Conservation (phyloP, 1,140 invertebrate genomes). For the Microplitis demolitor region DNA sequence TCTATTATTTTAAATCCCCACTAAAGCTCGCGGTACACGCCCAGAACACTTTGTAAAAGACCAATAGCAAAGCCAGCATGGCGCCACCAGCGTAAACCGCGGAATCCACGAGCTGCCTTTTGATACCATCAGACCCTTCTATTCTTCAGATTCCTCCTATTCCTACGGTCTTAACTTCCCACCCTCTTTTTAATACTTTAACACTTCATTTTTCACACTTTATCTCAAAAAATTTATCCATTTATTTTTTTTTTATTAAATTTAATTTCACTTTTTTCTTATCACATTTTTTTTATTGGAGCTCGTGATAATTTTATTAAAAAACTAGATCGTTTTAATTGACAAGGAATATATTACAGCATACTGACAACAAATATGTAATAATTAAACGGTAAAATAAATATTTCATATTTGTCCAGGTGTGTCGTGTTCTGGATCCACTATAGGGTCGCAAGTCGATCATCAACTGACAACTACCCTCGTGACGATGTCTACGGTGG, state of each 20-base stretch:
- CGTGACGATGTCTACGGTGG: too few species aligned
- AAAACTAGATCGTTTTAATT: too few species aligned
- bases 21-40: constrained; percentile 30
- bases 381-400: too few species aligned
- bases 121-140: constrained; percentile 46
- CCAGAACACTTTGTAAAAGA: constrained; percentile 29
- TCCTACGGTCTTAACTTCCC: constrained; percentile 9
- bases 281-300: too few species aligned
- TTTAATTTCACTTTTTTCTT: not conserved
- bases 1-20: not conserved
- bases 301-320: too few species aligned
- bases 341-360: too few species aligned
- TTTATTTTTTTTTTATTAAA: not conserved
- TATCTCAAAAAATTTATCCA: not conserved
- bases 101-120: constrained; percentile 27
- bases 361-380: too few species aligned
- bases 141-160: constrained; percentile 28
- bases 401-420: too few species aligned
- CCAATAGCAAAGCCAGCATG: constrained; percentile 55
- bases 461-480: too few species aligned
- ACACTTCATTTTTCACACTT: constrained; percentile 24
- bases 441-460: not conserved
- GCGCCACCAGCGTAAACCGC: constrained; percentile 45
- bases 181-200: not conserved
- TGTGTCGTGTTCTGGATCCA: not conserved